Base-by-base conservation (phyloP, 2,888 invertebrate genomes). In the Protonemura montana region DNA sequence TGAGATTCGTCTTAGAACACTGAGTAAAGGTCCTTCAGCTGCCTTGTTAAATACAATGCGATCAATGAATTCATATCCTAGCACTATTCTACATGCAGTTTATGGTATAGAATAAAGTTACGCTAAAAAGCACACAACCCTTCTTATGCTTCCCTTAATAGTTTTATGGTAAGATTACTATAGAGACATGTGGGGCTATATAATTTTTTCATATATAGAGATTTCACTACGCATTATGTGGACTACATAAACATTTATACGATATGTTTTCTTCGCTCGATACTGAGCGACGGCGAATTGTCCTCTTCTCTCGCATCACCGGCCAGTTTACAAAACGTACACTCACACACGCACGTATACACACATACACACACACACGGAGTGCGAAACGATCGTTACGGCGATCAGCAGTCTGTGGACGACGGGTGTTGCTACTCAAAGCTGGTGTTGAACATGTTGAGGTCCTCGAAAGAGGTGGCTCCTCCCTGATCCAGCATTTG, bases 401-500 rank as follows among this genome's bases (percentile, higher is more conserved):
- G 35, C 35, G 26, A 78, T 27, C 78, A 25, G 28, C 13, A 59
- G 78, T 78, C 78, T 78, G 78, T 26, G 78, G 78, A 59, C 59
- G 59, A 59, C 21, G 59, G 81, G 0, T 27, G 29, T 6, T 6
- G 10, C 25, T 92, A 95, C 92, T 95, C 95, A 90, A 95, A 96
- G 89, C 93, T 94, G 89, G 97, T 95, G 91, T 96, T 97, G 91
- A 98, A 98, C 97, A 98, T 98, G 90, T 96, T 96, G 90, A 98
- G 93, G 91, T 98, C 98, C 91, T 97, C 97, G 91, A 98, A 98
- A 35, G 96, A 95, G 21, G 91, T 90, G 87, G 96, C 93, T 85
- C 95, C 96, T 89, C 95, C 95, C 91, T 97, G 97, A 92, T 97
- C 97, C 86, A 98, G 92, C 95, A 98, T 97, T 92, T 98, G 97